phyloP scores from a whole-genome alignment of 2,113 vertebrate species.

The Himantopus leucocephalus region DNA sequence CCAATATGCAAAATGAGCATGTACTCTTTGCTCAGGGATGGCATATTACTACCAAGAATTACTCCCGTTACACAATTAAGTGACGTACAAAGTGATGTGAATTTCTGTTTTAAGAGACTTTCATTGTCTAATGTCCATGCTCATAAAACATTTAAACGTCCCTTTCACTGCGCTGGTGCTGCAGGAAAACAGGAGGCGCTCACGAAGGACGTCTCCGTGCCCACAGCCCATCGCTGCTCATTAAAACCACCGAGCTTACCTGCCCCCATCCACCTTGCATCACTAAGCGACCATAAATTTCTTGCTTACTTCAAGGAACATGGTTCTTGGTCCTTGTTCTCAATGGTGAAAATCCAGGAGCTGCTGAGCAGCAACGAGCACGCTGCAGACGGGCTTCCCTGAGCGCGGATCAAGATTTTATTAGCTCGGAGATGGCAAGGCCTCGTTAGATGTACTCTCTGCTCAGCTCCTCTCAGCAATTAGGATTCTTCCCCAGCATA shows the following conservation, averaged over 20 bases:
- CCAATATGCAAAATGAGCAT: fast-evolving
- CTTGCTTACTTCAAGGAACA: neutral
- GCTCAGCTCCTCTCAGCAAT: neutral
- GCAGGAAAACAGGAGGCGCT: neutral
- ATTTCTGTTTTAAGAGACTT: neutral
- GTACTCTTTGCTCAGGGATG: fast-evolving
- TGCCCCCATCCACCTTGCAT: fast-evolving
- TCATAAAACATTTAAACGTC: neutral
- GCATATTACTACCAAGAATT: neutral
- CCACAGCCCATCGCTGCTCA: neutral
- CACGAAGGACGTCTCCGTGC: neutral
- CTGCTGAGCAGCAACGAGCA: neutral
- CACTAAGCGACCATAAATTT: fast-evolving
- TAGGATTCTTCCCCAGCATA: neutral
- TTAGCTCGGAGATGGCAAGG: neutral
- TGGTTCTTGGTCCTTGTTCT: fast-evolving
- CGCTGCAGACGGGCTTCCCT: fast-evolving
- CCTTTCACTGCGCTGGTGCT: neutral
- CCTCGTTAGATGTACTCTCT: neutral
- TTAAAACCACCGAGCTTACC: fast-evolving
- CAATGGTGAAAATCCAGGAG: fast-evolving
- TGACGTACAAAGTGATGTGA: neutral
- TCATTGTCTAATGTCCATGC: neutral
- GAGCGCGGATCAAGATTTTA: fast-evolving
- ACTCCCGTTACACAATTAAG: neutral